Evolutionary conservation across 2,797 vertebrate genomes (phyloP).

Genomic region (Fistularia tabacaria): DNA sequence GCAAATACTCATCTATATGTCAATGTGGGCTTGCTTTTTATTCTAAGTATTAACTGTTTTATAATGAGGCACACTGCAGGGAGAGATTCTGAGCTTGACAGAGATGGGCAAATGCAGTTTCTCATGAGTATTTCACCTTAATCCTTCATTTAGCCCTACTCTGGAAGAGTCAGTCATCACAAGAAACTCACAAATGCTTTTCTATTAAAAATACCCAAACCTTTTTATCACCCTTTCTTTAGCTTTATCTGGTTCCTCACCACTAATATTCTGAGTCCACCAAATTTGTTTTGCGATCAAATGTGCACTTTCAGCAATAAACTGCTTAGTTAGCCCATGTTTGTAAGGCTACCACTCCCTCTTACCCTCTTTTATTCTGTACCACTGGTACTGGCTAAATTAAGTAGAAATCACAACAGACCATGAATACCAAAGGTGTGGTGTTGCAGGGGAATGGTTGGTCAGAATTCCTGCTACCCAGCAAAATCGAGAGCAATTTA

Average conservation of each 20-base stretch:
- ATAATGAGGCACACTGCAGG: conserved; percentile 31
- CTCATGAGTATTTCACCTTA: conserved; percentile 25
- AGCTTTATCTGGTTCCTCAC: neutral
- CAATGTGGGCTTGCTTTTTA: conserved; percentile 16
- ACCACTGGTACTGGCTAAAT: conserved; percentile 51
- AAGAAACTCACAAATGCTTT: conserved; percentile 12
- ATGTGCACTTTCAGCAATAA: conserved; percentile 19
- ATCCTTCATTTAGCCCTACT: conserved; percentile 25
- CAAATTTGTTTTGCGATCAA: conserved; percentile 7
- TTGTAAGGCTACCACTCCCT: conserved; percentile 2
- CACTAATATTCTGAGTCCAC: conserved; percentile 5
- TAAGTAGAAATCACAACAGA: conserved; percentile 55
- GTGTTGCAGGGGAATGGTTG: neutral
- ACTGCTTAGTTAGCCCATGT: conserved; percentile 4
- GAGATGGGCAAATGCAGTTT: conserved; percentile 26
- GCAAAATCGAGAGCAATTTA: conserved; percentile 62
- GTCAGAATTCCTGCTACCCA: conserved; percentile 43
- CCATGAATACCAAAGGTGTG: conserved; percentile 53
- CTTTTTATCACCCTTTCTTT: neutral
- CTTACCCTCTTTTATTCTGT: conserved; percentile 36
- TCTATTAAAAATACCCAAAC: conserved; percentile 11
- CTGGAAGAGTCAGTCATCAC: conserved; percentile 9
- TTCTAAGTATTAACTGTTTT: conserved; percentile 28
- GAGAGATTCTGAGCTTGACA: conserved; percentile 26
- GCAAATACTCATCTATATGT: neutral